These are phyloP conservation scores for Rallus crepitans DNA, from an alignment of 2,797 vertebrate species.

Conservation along the genomic window DNA sequence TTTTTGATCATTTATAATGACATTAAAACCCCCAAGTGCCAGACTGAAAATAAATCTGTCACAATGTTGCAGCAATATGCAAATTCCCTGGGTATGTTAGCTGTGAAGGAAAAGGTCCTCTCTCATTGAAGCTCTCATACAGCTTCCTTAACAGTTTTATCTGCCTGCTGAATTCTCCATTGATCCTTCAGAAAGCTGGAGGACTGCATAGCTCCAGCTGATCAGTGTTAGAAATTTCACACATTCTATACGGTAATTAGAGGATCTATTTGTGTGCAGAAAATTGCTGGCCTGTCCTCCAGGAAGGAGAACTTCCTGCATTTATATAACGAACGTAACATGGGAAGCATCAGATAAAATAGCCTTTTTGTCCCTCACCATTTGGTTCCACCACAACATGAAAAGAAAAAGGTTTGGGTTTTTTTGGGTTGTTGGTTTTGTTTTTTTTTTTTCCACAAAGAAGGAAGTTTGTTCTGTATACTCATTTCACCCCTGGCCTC, in stretches of 20 bases:
- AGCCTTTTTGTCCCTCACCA: not conserved
- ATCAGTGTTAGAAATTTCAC: not conserved
- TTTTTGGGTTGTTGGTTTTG: too few species aligned
- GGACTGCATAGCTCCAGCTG: not conserved
- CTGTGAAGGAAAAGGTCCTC: conserved; percentile 4
- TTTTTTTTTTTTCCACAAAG: not conserved
- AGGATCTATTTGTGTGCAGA: not conserved
- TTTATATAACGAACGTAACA: not conserved
- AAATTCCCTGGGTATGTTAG: conserved; percentile 41
- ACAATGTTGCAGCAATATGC: conserved; percentile 71
- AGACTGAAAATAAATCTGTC: conserved; percentile 76
- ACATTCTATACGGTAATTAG: not conserved
- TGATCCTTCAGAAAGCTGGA: conserved; percentile 2
- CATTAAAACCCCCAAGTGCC: conserved; percentile 61
- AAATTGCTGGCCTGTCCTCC: not conserved
- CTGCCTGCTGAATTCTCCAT: not conserved
- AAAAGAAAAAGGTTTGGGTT: not conserved
- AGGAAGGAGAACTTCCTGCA: conserved; percentile 7
- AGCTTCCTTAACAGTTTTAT: not conserved
- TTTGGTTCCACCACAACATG: not conserved
- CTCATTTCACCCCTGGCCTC: not conserved
- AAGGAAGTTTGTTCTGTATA: not conserved
- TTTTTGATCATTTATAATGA: conserved; percentile 71
- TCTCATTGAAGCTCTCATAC: not conserved
- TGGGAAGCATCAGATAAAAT: not conserved